Base-by-base conservation (phyloP, 2,888 invertebrate species). In the Pristionchus entomophagus region DNA sequence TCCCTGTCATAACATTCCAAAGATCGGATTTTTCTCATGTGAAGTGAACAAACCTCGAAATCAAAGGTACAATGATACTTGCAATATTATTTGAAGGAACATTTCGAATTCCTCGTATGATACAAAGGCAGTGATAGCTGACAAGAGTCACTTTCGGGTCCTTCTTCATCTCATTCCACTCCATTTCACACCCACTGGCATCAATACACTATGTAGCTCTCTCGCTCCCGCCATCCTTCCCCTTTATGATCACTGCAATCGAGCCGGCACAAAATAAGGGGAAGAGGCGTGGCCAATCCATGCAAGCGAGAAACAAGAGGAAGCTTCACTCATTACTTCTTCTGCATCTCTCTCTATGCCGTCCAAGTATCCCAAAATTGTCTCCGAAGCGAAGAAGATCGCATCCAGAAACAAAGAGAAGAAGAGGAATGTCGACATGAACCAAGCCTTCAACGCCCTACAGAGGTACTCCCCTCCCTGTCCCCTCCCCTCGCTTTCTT, bases 351-450 rank as follows among this genome's bases (percentile, higher is more conserved):
- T 59, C 82, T 29, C 14, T n/a, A 82, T 82, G 82, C 82, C 82
- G 14, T 82, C 82, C 45, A 84, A 84, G 49, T 22, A 19, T 41
- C 45, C 80, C 26, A 82, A 82, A 32, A 12, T n/a, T 22, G 2
- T 45, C 19, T 35, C 83, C 8, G 62, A 45, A 45, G 62, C 56
- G 49, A 19, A 51, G 35, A 84, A 65, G 41, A 14, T 10, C 10
- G 59, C 51, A 8, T 78, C 78, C 6, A 32, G 85, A 12, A 51
- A 22, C 22, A 88, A 88, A 51, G 88, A 88, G 59, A 86, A 84
- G 38, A 62, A 59, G n/a, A 86, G 88, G 49, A 87, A 84, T 65
- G 17, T 32, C 45, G 85, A 73, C 19, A 87, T 87, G 78, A 88
- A 88, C 85, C 51, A 82, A 1, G 87, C 87, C 22, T 88, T 87